phyloP scores from a whole-genome alignment of 2,888 invertebrate genomes.

The Eutolmus rufibarbis region DNA sequence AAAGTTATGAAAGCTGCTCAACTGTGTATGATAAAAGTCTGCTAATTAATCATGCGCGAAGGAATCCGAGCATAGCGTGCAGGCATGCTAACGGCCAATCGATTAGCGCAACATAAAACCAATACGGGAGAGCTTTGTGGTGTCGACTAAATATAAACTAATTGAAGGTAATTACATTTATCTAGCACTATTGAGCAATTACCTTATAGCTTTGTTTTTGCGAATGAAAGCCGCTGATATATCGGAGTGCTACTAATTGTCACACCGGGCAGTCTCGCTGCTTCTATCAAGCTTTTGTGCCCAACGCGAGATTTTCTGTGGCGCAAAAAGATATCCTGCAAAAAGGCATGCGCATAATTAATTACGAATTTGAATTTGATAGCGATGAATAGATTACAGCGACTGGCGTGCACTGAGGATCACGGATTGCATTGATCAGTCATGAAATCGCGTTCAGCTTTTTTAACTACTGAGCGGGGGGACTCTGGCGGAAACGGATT shows the following conservation, averaged over 20 bases:
- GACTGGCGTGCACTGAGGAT: not conserved
- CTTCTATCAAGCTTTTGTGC: not conserved
- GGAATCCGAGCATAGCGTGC: slow-evolving; percentile 27
- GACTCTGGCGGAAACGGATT: not conserved
- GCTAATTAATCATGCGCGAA: slow-evolving; percentile 27
- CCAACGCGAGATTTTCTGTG: not conserved
- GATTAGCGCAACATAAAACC: slow-evolving; percentile 12
- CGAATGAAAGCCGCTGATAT: not conserved
- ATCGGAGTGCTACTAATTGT: not conserved
- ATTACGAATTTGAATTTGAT: not conserved
- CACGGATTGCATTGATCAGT: not conserved
- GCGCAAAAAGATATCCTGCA: not conserved
- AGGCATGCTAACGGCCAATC: slow-evolving; percentile 5
- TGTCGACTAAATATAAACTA: slow-evolving; percentile 22
- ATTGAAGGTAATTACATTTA: slow-evolving; percentile 31
- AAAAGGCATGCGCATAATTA: not conserved
- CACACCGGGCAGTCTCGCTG: not conserved
- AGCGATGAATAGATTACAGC: not conserved
- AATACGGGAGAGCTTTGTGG: not conserved
- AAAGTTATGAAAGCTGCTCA: slow-evolving; percentile 1
- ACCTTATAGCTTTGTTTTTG: not conserved
- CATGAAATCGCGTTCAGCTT: not conserved
- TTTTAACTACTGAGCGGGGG: not conserved
- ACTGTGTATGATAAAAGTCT: not conserved
- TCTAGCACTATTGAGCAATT: slow-evolving; percentile 23